Evolutionary conservation across 2,797 vertebrate species (phyloP).

Genomic region (Scolopax rusticola): DNA sequence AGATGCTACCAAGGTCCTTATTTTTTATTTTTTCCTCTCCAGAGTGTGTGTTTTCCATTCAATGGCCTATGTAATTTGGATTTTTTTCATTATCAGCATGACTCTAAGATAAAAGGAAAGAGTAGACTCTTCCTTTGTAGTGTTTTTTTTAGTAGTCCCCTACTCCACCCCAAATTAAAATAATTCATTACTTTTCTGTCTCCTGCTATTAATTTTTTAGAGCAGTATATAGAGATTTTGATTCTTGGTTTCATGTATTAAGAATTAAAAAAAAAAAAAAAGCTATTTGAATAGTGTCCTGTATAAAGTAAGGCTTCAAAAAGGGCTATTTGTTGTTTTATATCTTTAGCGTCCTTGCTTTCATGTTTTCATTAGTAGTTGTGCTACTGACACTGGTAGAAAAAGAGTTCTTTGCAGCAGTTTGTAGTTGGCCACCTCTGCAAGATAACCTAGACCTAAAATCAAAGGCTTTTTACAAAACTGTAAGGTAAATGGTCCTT

Average conservation of each 20-base stretch:
- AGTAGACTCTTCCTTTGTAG: not conserved
- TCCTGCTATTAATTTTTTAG: not conserved
- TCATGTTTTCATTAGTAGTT: not conserved
- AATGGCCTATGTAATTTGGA: not conserved
- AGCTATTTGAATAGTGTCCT: not conserved
- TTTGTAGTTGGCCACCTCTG: not conserved
- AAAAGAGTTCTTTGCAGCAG: not conserved
- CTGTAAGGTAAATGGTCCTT: not conserved
- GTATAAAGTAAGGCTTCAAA: not conserved
- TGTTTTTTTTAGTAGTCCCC: not conserved
- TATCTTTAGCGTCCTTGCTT: not conserved
- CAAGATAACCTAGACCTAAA: not conserved
- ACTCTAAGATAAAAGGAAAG: not conserved
- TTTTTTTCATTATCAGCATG: not conserved
- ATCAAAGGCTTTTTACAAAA: not conserved
- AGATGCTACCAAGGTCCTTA: not conserved
- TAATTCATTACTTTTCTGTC: not conserved
- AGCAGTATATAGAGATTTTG: not conserved
- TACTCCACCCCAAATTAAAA: not conserved
- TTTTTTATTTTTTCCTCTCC: not conserved
- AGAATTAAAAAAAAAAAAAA: not conserved
- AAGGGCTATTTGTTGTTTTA: not conserved
- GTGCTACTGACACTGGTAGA: not conserved
- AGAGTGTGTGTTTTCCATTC: not conserved
- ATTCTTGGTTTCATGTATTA: not conserved